phyloP scores from a whole-genome alignment of 1,140 invertebrate genomes.

The Drosophila kohkoa region DNA sequence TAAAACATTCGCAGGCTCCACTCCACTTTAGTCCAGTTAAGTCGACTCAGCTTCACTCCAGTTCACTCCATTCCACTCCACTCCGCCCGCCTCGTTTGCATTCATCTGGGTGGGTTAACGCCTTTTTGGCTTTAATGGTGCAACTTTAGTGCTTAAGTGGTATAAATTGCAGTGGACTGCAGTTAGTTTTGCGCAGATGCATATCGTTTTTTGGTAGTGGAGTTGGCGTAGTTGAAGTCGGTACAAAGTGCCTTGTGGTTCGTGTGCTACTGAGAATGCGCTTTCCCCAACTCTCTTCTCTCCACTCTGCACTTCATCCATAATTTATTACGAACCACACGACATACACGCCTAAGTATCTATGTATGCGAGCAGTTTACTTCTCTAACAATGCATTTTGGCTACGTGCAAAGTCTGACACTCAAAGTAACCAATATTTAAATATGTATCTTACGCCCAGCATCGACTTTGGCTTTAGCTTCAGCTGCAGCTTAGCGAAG shows the following conservation, averaged over 20 bases:
- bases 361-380: too few species aligned
- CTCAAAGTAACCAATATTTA: conserved; percentile 10
- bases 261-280: conserved; percentile 14
- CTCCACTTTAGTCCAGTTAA: not conserved
- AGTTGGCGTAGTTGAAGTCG: not conserved
- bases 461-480: conserved; percentile 5
- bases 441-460: conserved; percentile 16
- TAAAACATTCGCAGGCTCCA: conserved; percentile 73
- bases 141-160: conserved; percentile 79
- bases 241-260: conserved; percentile 1
- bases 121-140: conserved; percentile 77
- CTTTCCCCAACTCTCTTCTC: not conserved
- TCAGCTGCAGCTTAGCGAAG: conserved; percentile 7
- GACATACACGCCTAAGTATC: too few species aligned
- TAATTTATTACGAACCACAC: conserved; percentile 34
- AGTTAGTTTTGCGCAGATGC: conserved; percentile 61
- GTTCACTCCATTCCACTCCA: not conserved
- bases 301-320: not conserved
- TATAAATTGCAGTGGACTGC: conserved; percentile 71
- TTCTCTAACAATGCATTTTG: conserved; percentile 11
- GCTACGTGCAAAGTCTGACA: conserved; percentile 12
- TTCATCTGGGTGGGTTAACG: conserved; percentile 63
- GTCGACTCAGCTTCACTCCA: not conserved
- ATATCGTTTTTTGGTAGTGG: conserved; percentile 47
- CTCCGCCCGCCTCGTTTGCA: conserved; percentile 38